A percentile compares a stretch with the other conserved stretches of the same genome.
phyloP scores from a whole-genome alignment of 64 coral and sea anemone species.

The Montipora cactus region DNA sequence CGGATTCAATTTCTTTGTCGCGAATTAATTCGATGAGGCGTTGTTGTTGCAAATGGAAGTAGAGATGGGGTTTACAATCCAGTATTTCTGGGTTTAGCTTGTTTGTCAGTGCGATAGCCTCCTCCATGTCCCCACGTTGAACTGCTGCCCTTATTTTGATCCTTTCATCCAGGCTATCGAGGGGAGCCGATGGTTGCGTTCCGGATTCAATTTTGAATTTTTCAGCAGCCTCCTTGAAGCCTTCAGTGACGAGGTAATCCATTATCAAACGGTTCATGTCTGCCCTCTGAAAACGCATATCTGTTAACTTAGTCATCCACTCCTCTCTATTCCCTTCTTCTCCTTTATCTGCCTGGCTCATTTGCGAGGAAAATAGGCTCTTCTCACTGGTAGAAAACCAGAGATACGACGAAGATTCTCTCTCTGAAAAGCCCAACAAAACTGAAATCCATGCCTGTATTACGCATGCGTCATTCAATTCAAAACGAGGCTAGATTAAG shows the following conservation, averaged over 20 bases:
- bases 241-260: conserved; percentile 99
- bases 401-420: background rate
- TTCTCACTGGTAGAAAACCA: background rate
- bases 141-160: conserved; percentile 97
- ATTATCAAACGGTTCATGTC: conserved; percentile 98
- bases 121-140: conserved; percentile 89
- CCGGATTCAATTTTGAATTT: conserved; percentile 98
- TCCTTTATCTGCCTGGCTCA: conserved; percentile 89
- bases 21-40: conserved; percentile 98
- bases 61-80: conserved; percentile 89
- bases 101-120: conserved; percentile 94
- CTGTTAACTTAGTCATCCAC: conserved; percentile 96
- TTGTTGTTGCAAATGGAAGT: conserved; percentile 99
- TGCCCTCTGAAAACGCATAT: conserved; percentile 87
- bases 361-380: conserved; percentile 38
- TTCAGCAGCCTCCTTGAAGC: conserved; percentile 98
- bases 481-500: conserved; percentile 52
- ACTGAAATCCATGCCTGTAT: background rate
- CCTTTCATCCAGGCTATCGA: conserved; percentile 91
- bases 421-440: background rate
- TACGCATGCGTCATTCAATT: conserved; percentile 22
- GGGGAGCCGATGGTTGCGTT: conserved; percentile 83
- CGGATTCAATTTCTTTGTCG: conserved; percentile 97
- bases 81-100: conserved; percentile 98
- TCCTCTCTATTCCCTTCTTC: conserved; percentile 93